Percentiles rank a stretch among this genome's conserved stretches.
Conservation (phyloP, 2,797 vertebrate genomes). For the Sebastes cheni region DNA sequence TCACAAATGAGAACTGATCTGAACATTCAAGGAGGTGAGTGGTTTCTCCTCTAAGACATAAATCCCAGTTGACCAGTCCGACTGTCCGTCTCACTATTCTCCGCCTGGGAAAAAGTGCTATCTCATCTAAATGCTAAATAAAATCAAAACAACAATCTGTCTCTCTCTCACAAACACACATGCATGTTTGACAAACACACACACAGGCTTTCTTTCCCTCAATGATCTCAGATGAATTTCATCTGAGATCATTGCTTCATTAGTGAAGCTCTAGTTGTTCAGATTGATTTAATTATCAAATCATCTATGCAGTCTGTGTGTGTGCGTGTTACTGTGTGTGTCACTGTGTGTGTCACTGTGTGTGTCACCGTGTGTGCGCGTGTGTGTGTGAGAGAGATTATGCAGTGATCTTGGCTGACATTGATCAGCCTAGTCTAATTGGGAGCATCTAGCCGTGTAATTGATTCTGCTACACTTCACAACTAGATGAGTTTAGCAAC, state of each 20-base stretch:
- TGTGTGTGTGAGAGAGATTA: conserved; percentile 65
- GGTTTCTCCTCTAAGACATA: not conserved
- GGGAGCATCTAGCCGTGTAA: conserved; percentile 83
- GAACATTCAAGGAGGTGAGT: not conserved
- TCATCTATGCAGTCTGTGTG: conserved; percentile 68
- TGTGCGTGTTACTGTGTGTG: not conserved
- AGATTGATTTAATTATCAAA: conserved; percentile 84
- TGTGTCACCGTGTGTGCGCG: conserved; percentile 8
- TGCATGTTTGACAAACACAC: not conserved
- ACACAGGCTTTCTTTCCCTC: conserved; percentile 42
- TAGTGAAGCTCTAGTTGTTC: conserved; percentile 80
- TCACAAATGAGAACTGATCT: not conserved
- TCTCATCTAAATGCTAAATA: conserved; percentile 61
- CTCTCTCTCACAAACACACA: not conserved
- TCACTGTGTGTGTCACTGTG: not conserved
- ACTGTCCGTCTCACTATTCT: conserved; percentile 17
- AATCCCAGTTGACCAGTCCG: not conserved
- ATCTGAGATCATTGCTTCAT: conserved; percentile 80
- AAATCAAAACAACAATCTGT: conserved; percentile 62
- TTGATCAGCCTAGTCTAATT: conserved; percentile 82
- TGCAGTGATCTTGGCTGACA: conserved; percentile 82
- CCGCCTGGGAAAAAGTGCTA: conserved; percentile 31
- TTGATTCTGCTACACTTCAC: conserved; percentile 82
- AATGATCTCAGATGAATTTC: conserved; percentile 74
- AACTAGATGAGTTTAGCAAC: conserved; percentile 78